Percentiles rank a stretch among this genome's conserved stretches.
These are phyloP conservation scores for Campoletis raptor DNA, from an alignment of 2,888 invertebrate genomes.

Conservation along the genomic window DNA sequence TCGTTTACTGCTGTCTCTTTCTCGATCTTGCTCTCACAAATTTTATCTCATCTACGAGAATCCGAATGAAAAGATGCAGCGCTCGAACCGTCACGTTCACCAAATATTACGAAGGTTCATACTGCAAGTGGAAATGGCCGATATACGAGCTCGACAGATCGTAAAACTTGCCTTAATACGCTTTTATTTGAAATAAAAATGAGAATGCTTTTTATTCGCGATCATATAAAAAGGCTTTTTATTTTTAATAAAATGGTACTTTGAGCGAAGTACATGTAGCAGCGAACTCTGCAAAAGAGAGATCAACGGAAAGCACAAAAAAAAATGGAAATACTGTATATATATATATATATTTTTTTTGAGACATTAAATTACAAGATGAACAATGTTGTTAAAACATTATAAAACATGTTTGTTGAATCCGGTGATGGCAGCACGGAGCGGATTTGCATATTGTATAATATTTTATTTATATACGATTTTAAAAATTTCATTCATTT, in stretches of 20 bases:
- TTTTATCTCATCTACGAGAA: constrained; percentile 10
- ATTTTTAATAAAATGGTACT: constrained; percentile 20
- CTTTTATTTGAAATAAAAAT: constrained; percentile 48
- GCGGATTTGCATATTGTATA: not conserved
- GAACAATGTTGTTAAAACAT: not conserved
- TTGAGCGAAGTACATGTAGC: not conserved
- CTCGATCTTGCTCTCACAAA: not conserved
- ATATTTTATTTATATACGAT: not conserved
- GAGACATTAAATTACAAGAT: not conserved
- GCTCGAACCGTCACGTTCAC: constrained; percentile 1
- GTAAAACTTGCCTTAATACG: constrained; percentile 50
- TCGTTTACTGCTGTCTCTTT: not conserved
- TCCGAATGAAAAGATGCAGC: constrained; percentile 24
- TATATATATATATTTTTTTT: not conserved
- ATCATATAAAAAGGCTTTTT: constrained; percentile 14
- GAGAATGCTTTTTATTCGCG: constrained; percentile 17
- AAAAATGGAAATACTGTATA: not conserved
- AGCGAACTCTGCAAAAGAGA: not conserved
- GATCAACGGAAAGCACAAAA: not conserved
- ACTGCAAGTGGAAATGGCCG: constrained; percentile 9
- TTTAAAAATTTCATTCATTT: not conserved
- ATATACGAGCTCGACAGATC: constrained; percentile 52
- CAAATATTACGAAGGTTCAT: constrained; percentile 11
- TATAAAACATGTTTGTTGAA: not conserved
- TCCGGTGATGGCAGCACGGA: not conserved